Conservation (phyloP, 2,888 invertebrate genomes). For the Orthonevra nobilis region DNA sequence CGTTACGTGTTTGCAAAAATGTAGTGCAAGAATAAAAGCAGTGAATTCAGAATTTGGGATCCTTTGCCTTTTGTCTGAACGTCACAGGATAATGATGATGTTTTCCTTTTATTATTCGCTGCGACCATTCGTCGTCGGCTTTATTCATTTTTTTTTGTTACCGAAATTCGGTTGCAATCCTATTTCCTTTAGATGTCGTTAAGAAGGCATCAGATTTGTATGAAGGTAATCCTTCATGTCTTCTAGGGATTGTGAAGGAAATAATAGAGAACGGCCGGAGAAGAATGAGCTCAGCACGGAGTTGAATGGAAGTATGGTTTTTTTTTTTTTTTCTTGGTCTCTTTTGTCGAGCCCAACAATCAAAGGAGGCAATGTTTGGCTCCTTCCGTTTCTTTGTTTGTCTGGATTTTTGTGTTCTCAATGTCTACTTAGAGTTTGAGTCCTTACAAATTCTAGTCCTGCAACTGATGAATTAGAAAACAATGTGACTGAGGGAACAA, state of each 20-base stretch:
- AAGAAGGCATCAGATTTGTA: not conserved
- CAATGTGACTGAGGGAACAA: conserved; percentile 58
- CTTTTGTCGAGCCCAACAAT: not conserved
- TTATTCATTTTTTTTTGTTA: conserved; percentile 4
- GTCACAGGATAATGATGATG: conserved; percentile 58
- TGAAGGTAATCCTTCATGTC: conserved; percentile 52
- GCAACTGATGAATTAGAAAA: conserved; percentile 52
- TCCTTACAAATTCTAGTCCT: conserved; percentile 38
- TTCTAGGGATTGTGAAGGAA: conserved; percentile 19
- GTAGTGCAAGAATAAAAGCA: not conserved
- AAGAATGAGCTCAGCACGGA: conserved; percentile 42
- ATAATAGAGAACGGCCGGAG: conserved; percentile 20
- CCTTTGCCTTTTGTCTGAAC: conserved; percentile 36
- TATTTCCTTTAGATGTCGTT: conserved; percentile 39
- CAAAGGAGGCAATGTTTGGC: conserved; percentile 2
- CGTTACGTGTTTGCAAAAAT: conserved; percentile 42
- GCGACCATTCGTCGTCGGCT: conserved; percentile 13
- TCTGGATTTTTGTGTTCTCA: conserved; percentile 5
- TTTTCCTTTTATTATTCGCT: conserved; percentile 40
- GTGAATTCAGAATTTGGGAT: conserved; percentile 44
- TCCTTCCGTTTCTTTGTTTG: conserved; percentile 67
- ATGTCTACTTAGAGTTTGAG: conserved; percentile 7
- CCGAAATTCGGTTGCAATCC: conserved; percentile 31
- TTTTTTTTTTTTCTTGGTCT: conserved; percentile 18
- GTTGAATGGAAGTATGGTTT: conserved; percentile 19